Percentiles rank a stretch among this genome's conserved stretches.
Conservation (phyloP, 2,888 invertebrate genomes). For the Drosophila seclusa region DNA sequence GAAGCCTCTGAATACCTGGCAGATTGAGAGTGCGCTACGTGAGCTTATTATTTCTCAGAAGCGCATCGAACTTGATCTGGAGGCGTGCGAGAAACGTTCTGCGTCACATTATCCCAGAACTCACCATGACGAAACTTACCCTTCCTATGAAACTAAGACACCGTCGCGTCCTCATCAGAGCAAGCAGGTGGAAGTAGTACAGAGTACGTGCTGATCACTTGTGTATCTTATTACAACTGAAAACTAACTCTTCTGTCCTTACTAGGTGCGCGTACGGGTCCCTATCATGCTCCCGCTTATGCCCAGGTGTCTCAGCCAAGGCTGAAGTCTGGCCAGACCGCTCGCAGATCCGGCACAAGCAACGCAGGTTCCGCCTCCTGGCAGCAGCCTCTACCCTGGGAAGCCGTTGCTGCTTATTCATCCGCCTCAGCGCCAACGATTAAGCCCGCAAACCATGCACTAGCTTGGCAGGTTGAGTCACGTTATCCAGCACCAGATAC, state of each 20-base stretch:
- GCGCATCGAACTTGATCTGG: slow-evolving; percentile 64
- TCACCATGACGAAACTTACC: not conserved
- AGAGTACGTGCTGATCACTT: not conserved
- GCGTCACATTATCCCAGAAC: slow-evolving; percentile 1
- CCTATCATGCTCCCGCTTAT: not conserved
- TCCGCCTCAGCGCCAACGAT: slow-evolving; percentile 12
- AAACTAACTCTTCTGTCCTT: not conserved
- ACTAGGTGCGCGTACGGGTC: not conserved
- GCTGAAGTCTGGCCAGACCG: not conserved
- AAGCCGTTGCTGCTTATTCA: slow-evolving; percentile 27
- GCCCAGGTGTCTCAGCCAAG: not conserved
- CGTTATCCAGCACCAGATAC: slow-evolving; percentile 2
- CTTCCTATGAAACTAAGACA: slow-evolving; percentile 1
- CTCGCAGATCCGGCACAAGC: not conserved
- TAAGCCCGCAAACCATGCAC: not conserved
- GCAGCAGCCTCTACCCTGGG: slow-evolving; percentile 61
- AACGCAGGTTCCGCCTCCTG: slow-evolving; percentile 35
- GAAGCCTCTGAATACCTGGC: slow-evolving; percentile 54
- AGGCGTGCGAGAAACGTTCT: slow-evolving; percentile 39
- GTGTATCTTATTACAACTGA: not conserved
- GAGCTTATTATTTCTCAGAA: slow-evolving; percentile 68
- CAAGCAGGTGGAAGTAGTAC: slow-evolving; percentile 10
- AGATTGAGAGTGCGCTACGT: slow-evolving; percentile 57
- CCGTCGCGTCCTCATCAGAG: not conserved
- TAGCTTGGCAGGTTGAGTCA: not conserved